Conservation (phyloP, 2,797 vertebrate genomes). For the Argentina silus region DNA sequence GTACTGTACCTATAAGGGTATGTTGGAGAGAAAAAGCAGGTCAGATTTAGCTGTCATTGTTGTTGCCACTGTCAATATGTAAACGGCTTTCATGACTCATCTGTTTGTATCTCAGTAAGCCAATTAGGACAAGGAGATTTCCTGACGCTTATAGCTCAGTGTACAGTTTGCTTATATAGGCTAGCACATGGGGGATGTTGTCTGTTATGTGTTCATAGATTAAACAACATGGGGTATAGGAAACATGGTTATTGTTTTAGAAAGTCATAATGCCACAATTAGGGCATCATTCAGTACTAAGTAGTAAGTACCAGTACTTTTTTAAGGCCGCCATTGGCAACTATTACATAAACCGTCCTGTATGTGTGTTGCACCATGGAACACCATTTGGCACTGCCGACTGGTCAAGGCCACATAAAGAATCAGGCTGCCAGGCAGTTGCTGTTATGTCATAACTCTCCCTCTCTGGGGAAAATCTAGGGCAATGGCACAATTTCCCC, state of each 20-base stretch:
- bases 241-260: neutral
- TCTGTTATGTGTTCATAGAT: constrained; percentile 42
- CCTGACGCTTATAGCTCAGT: constrained; percentile 64
- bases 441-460: constrained; percentile 71
- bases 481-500: constrained; percentile 69
- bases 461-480: constrained; percentile 67
- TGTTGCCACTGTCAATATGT: constrained; percentile 62
- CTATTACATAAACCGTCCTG: neutral
- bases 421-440: constrained; percentile 54
- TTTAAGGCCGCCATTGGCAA: neutral
- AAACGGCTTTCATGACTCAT: constrained; percentile 75
- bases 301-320: neutral
- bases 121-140: constrained; percentile 72
- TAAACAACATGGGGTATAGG: constrained; percentile 24
- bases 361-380: neutral
- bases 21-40: constrained; percentile 4
- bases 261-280: neutral
- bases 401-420: constrained; percentile 33
- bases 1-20: constrained; percentile 20
- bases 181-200: constrained; percentile 4
- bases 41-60: constrained; percentile 45
- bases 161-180: constrained; percentile 50
- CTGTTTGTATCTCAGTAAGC: constrained; percentile 73
- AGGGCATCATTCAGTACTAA: neutral
- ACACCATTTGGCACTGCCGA: constrained; percentile 5